phyloP scores from a whole-genome alignment of 23 tunicate genomes.

The Diplosoma virens region DNA sequence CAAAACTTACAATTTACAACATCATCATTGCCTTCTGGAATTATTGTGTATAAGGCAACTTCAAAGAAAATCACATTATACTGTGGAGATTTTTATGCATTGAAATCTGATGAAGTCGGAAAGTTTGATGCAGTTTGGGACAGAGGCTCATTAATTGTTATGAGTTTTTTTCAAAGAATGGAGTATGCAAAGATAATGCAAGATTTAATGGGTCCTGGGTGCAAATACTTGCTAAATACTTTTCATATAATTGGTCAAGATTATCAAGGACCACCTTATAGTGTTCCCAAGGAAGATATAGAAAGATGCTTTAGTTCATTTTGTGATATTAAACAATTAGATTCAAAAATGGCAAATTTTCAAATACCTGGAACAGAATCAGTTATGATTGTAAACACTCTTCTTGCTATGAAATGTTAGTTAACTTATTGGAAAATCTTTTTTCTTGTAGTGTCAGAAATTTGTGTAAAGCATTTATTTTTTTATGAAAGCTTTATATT shows the following conservation, averaged over 20 bases:
- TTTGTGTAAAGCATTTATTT: no score
- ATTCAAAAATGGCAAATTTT: no score
- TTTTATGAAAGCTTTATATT: no score
- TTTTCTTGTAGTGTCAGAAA: no score
- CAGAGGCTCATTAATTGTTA: conserved; percentile 61
- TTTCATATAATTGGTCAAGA: conserved; percentile 1
- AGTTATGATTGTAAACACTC: no score
- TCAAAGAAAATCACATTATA: conserved; percentile 56
- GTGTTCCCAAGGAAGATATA: background rate
- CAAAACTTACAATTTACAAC: conserved; percentile 3
- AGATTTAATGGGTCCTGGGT: conserved; percentile 9
- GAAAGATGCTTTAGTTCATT: background rate
- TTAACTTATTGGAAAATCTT: no score
- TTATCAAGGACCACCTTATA: conserved; percentile 2
- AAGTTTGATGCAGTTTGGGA: conserved; percentile 70
- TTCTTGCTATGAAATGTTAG: no score
- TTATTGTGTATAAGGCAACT: conserved; percentile 24
- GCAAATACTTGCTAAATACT: conserved; percentile 25
- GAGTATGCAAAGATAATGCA: conserved; percentile 32
- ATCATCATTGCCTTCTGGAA: background rate
- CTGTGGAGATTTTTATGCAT: conserved; percentile 55
- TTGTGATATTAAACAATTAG: background rate
- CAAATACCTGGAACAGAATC: no score
- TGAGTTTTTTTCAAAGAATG: conserved; percentile 20
- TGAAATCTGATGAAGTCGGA: conserved; percentile 26